Evolutionary conservation across 2,888 invertebrate species (phyloP), one percentile per base, ranked within the genome.

Genomic region (Seladonia tumulorum): DNA sequence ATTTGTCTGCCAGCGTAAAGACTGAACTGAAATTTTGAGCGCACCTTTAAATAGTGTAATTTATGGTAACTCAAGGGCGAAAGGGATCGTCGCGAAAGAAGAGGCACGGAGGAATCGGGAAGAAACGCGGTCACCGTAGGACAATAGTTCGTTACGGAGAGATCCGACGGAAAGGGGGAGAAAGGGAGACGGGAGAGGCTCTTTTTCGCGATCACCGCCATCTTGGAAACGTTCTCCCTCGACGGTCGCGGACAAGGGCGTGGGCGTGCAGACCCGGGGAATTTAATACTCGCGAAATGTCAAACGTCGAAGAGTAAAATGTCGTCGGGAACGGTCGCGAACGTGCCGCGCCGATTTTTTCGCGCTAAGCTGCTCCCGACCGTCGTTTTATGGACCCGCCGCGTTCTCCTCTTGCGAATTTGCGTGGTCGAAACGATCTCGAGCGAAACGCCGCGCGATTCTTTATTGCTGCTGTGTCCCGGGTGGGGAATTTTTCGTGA

Each of bases 231-330:
- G 87, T 74, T 88, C 83, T 82, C 85, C 85, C 85, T 82, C 87
- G 86, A 42, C 87, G 82, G 76, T 74, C 87, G 85, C 86, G 83
- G 63, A 70, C 86, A 89, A 88, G 89, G 87, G 89, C 88, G 89
- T 89, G 91, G 88, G 87, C 89, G 90, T 82, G 86, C 82, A 84
- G 83, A 84, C 81, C 85, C 85, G 72, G 88, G 74, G 90, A 91
- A 92, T 93, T 92, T 90, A 92, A 91, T 91, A 89, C 90, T 89
- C 91, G 90, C 90, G 87, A 93, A 91, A 92, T 93, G 92, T 93
- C 93, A 93, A 93, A 92, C 89, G 92, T 92, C 91, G 90, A 89
- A 90, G 92, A 90, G 39, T 91, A 91, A 92, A 91, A 92, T 92
- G 91, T 91, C 87, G 81, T 77, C 78, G 83, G 71, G 76, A 42